Base-by-base conservation (phyloP, 2,797 vertebrate species). In the Adelosebastes latens region DNA sequence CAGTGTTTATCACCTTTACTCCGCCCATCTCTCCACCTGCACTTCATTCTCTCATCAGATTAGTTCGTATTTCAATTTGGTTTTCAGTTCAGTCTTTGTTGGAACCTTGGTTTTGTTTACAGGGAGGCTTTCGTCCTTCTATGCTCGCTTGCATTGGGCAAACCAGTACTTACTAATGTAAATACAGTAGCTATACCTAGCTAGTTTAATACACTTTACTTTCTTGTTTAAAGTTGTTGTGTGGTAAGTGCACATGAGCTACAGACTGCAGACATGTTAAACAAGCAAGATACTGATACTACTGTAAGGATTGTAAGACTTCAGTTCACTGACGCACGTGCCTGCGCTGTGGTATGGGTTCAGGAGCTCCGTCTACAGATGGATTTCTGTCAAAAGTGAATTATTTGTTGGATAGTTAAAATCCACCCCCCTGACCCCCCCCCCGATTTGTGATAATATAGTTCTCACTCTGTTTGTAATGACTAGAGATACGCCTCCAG, bases 281-380 rank as follows among this genome's bases (percentile, higher is more conserved):
- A 31, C 27, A 20, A 32, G 9, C 59, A 32, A 20, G 31, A 36
- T 36, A 36, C 20, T 34, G 3, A 32, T 32, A 9, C 22, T 55
- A 24, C 53, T 32, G 32, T 32, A 32, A 32, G 32, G 32, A 32
- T 32, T 32, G 32, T 32, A 32, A 32, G 36, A 39, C 36, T 39
- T 39, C 36, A 39, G 0, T 0, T 39, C 12, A 39, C 36, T 39
- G 36, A 39, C 12, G 0, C 36, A 39, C 12, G 0, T 13, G 12
- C 12, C 36, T 39, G 36, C 12, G 36, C 36, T 39, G 36, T 39
- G 12, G 36, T 39, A 39, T 5, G 12, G 5, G 36, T 0, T 39
- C 0, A 39, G 12, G 36, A 39, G 0, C 36, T 39, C 36, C 12
- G 36, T 39, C 36, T 39, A 13, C 36, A 32, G 32, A 32, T 8